Base-by-base conservation (phyloP, 2,797 vertebrate species). In the Vultur gryphus region DNA sequence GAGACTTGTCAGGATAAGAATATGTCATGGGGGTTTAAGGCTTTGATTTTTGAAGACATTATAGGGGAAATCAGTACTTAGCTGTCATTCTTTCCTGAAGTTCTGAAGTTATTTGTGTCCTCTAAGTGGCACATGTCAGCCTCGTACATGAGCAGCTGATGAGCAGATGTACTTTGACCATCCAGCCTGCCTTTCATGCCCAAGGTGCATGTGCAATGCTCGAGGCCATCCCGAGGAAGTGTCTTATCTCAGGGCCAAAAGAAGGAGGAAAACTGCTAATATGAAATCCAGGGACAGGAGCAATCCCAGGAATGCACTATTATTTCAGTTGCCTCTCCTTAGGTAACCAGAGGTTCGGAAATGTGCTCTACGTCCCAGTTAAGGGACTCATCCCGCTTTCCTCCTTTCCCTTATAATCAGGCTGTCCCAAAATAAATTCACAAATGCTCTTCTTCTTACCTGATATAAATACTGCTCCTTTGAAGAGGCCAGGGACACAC, bases 141-240 rank as follows among this genome's bases (percentile, higher is more conserved):
- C 28, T 73, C 18, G 31, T 2, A 51, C 28, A 44, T 4, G 13
- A 79, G 46, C 29, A 87, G 23, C 11, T 76, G 31, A n/a, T 79
- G 46, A 59, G 39, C n/a, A 72, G 51, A 35, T 4, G 11, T 43
- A 25, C 6, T 88, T 85, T 69, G 19, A 54, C 37, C 13, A 59
- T n/a, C 13, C 52, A 78, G 28, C 7, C 48, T 19, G 72, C 7
- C 18, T 44, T 84, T 51, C 64, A 6, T 31, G 10, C 3, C n/a
- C 41, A 75, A 89, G 6, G 10, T n/a, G 37, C 2, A 4, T 8
- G 8, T 37, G 25, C 37, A 72, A 1, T 75, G 55, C 25, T 64
- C 0, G 1, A 71, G 23, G 13, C 19, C 31, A 70, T 46, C 28
- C 8, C 5, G 2, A 72, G 9, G 13, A 79, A n/a, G 1, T 49